Base-by-base conservation (phyloP, 1,140 invertebrate genomes). In the Lepidostoma basale region DNA sequence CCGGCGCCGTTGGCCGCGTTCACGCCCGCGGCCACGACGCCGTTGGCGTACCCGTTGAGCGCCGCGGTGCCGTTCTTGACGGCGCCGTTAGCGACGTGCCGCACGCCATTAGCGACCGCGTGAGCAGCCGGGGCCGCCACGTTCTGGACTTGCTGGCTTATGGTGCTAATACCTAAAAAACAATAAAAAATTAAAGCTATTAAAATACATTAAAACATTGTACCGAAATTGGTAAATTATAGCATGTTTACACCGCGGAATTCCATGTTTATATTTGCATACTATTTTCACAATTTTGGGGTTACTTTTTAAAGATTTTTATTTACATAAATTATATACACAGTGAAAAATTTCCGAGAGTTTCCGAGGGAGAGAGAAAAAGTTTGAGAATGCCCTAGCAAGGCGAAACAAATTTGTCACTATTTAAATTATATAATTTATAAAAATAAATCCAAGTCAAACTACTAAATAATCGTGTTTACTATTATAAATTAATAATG, bases 111-210 rank as follows among this genome's bases (percentile, higher is more conserved):
- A 14, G 52, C 36, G 1, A 59, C 18, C 9, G 28, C 16, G 16
- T 30, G 30, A 12, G 18, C 58, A 0, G 28, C 23, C n/a, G 52
- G 64, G 8, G 30, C 20, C 2, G 28, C 58, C 1, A 40, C 16
- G 23, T 67, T 62, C 30, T 73, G 71, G 20, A 73, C 71, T 10
- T 69, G 67, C 26, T 69, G 71, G 33, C 71, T 73, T 20, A 73
- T 73, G n/a, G 71, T 73, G 58, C 45, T 73, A 23, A 73, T 73
- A 23, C 67, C 67, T 69, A 39, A 3, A 39, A 44, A 23, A 18
- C 18, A 22, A 60, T 14, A 18, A 58, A 58, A 33, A 3, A n/a
- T 33, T 16, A 3, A 10, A 4, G 10, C 26, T 56, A 30, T 30
- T 45, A 5, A 6, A 45, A 8, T 9, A 45, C 6, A 45, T 33